Evolutionary conservation across 1,140 invertebrate species (phyloP).

Genomic region (Drosophila teissieri): DNA sequence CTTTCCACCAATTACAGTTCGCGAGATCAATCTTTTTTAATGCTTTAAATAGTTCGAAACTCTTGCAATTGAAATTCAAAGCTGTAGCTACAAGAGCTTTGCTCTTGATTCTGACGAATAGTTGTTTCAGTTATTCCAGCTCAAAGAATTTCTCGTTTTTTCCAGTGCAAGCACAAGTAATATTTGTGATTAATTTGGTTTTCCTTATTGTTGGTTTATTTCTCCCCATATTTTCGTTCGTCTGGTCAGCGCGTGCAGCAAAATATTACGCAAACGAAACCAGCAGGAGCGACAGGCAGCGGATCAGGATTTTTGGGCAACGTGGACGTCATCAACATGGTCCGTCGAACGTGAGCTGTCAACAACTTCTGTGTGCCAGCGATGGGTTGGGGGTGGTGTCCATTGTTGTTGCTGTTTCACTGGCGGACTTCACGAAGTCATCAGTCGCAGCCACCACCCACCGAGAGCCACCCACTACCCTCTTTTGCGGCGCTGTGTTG

Average conservation of each 20-base stretch:
- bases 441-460: slow-evolving; percentile 18
- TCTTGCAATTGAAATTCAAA: background rate
- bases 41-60: no score
- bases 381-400: background rate
- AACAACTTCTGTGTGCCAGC: slow-evolving; percentile 62
- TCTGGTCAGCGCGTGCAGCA: slow-evolving; percentile 60
- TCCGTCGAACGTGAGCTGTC: slow-evolving; percentile 79
- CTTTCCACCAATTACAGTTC: background rate
- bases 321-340: slow-evolving; percentile 48
- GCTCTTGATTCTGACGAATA: background rate
- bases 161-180: slow-evolving; percentile 44
- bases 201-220: slow-evolving; percentile 52
- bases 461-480: background rate
- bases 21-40: no score
- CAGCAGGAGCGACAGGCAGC: slow-evolving; percentile 37
- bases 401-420: slow-evolving; percentile 23
- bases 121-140: background rate
- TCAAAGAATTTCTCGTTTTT: background rate
- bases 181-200: slow-evolving; percentile 81
- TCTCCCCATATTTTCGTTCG: slow-evolving; percentile 46
- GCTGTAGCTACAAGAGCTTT: no score
- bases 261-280: slow-evolving; percentile 64
- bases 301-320: slow-evolving; percentile 30
- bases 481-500: slow-evolving; percentile 43
- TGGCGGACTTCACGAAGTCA: slow-evolving; percentile 23